Evolutionary conservation across 2,113 vertebrate species (phyloP), one percentile per base, ranked within the genome.

Genomic region (Pitta sordida): DNA sequence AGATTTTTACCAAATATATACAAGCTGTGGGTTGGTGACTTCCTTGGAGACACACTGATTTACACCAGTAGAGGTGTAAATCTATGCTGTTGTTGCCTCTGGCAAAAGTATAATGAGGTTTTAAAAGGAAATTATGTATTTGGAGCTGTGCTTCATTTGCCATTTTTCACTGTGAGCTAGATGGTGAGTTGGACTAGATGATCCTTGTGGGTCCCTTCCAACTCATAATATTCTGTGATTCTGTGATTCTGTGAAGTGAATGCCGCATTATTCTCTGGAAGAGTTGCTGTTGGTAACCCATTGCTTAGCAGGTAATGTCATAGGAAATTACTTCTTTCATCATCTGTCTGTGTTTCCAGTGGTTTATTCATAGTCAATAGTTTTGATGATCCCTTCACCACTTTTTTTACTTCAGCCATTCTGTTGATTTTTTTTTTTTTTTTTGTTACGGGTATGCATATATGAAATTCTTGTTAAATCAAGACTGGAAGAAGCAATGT

Each of bases 401-500:
- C 62, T 86, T 34, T 23, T 53, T 88, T 89, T 85, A 80, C 68
- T 85, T 89, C 58, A 88, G 29, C 43, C 43, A 48, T 36, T 52
- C 23, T 2, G 10, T 52, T 83, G 75, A 69, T 69, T 88, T 88
- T 52, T 39, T 13, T 85, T 86, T 91, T 52, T 39, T 13, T 85
- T 86, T 91, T 94, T 93, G 91, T 94, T 90, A 77, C 22, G 36
- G 79, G 29, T 43, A 78, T 41, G 36, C 36, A 41, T 96, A 41
- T 74, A 94, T 86, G 85, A 91, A 60, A 86, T 96, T 80, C 87
- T 88, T 71, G 71, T 93, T 94, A 94, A 85, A 71, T 79, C 64
- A 32, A 0, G 13, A 69, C 41, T 85, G 59, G 59, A 85, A 83
- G 51, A 92, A 63, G 70, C 26, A 85, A 73, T 48, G 30, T 7